phyloP scores from a whole-genome alignment of 1,140 invertebrate species.

The Diprion similis region DNA sequence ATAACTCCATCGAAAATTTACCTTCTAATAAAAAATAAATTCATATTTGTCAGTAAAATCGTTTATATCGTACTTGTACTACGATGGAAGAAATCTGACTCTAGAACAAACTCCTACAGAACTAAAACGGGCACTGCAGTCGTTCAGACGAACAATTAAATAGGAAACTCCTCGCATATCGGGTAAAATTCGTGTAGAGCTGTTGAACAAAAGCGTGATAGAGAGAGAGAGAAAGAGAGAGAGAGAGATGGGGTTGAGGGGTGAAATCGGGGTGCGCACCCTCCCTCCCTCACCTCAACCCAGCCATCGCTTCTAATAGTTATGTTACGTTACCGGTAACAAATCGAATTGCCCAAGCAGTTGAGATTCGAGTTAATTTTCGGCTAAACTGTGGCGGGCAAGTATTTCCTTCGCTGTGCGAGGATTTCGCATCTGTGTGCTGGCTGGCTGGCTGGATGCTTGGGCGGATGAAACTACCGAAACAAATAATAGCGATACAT shows the following conservation, averaged over 20 bases:
- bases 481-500: slow-evolving; percentile 52
- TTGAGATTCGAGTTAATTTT: slow-evolving; percentile 3
- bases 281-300: no score
- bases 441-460: neutral
- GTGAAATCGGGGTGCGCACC: no score
- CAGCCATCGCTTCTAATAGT: neutral
- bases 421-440: neutral
- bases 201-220: no score
- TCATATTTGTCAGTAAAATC: no score
- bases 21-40: no score
- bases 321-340: slow-evolving; percentile 3
- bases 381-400: neutral
- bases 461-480: slow-evolving; percentile 28
- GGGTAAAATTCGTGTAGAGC: neutral
- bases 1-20: no score
- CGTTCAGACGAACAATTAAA: neutral
- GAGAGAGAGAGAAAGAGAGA: no score
- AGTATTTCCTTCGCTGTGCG: neutral
- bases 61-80: no score
- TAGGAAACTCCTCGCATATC: neutral
- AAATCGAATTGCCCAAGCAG: slow-evolving; percentile 5
- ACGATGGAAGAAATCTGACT: no score
- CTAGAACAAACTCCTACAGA: no score
- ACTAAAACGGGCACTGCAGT: no score
- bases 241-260: no score